Percentiles rank a stretch among this genome's conserved stretches.
Evolutionary conservation across 1,140 invertebrate genomes (phyloP).

Genomic region (Cecropterus lyciades): DNA sequence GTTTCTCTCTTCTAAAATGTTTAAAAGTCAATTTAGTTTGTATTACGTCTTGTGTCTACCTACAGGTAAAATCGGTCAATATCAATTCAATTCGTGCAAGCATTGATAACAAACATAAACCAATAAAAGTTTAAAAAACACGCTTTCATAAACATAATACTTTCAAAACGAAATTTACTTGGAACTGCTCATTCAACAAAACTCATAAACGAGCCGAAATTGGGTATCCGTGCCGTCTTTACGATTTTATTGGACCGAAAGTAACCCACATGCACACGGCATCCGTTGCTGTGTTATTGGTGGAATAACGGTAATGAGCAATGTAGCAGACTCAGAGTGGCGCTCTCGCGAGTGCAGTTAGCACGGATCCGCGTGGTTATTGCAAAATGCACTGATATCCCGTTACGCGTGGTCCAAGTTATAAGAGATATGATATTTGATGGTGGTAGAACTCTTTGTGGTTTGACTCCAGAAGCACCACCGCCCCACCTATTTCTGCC

Average conservation of each 20-base stretch:
- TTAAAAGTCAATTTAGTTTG: too few relatives aligned
- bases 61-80: too few relatives aligned
- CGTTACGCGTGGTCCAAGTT: constrained; percentile 25
- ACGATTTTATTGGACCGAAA: constrained; percentile 4
- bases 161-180: background rate
- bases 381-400: constrained; percentile 42
- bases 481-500: too few relatives aligned
- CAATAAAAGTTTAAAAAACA: too few relatives aligned
- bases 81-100: too few relatives aligned
- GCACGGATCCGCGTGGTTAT: constrained; percentile 47
- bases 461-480: too few relatives aligned
- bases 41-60: too few relatives aligned
- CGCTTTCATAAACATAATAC: too few relatives aligned
- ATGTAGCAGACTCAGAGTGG: background rate
- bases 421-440: too few relatives aligned
- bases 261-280: background rate
- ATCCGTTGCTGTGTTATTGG: background rate
- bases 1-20: too few relatives aligned
- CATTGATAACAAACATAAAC: too few relatives aligned
- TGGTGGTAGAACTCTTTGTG: too few relatives aligned
- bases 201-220: background rate
- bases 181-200: background rate
- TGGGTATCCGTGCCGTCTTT: background rate
- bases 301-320: constrained; percentile 23
- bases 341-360: constrained; percentile 34